These are phyloP conservation scores for Hyles euphorbiae DNA, from an alignment of 1,140 invertebrate species.

Conservation along the genomic window DNA sequence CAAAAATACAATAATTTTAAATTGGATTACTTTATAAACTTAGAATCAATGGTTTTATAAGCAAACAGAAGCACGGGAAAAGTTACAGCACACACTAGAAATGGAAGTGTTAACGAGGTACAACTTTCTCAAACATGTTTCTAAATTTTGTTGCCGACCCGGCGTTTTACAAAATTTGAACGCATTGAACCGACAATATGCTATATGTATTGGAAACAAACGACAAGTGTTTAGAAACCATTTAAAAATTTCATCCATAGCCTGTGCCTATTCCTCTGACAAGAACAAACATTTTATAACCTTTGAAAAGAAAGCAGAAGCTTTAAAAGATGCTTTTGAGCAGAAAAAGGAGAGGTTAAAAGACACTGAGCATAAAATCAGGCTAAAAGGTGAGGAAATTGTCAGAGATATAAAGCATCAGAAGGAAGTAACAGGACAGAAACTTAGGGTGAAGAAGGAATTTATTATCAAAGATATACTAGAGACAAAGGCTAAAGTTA, in stretches of 20 bases:
- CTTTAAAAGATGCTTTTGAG: conserved; percentile 75
- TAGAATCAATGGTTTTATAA: too few species aligned
- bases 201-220: conserved; percentile 28
- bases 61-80: too few species aligned
- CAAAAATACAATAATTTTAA: too few species aligned
- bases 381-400: conserved; percentile 73
- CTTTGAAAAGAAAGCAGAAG: conserved; percentile 67
- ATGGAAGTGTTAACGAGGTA: conserved; percentile 45
- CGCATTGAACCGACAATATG: conserved; percentile 17
- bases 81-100: conserved; percentile 1
- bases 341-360: conserved; percentile 77
- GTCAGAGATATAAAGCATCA: conserved; percentile 78
- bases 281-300: conserved; percentile 61
- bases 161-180: conserved; percentile 9
- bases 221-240: conserved; percentile 18
- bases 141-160: conserved; percentile 22
- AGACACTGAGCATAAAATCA: conserved; percentile 75
- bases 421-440: conserved; percentile 66
- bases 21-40: too few species aligned
- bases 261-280: conserved; percentile 56
- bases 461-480: conserved; percentile 80
- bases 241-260: conserved; percentile 24
- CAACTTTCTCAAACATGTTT: conserved; percentile 36
- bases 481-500: conserved; percentile 80
- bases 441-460: conserved; percentile 77